Base-by-base conservation (phyloP, 1,140 invertebrate species). In the Melanaphis sacchari region DNA sequence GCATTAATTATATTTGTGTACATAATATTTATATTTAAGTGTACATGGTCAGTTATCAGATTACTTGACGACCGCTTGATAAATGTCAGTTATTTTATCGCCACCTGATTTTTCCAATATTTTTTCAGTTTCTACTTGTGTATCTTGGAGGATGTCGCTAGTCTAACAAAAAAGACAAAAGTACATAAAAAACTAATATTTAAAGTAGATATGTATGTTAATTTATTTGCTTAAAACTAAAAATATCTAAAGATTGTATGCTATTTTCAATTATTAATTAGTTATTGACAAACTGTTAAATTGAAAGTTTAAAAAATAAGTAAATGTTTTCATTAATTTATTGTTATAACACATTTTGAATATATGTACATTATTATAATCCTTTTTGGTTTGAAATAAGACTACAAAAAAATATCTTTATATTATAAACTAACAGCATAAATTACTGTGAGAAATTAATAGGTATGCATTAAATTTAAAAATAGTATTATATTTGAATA, bases 1-100 rank as follows among this genome's bases (percentile, higher is more conserved):
- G 22, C 40, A 40, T 89, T 40, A 52, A 89, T 54, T 89, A 54
- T 54, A 89, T 89, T 89, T 89, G 36, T 46, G 43, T 49, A 87
- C n/a, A 36, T 46, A 87, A 87, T 87, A 46, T 87, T 87, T 40
- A 40, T 89, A 38, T 15, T 24, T 18, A 54, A 22, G 4, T 54
- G 15, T 41, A 90, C 38, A 66, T 66, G 31, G 41, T 18, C 46
- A 8, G 36, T 49, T 76, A 66, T 76, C 66, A 49, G 90, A 85
- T 93, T 93, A 92, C 76, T 76, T 92, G 91, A 92, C 84, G 46
- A 93, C 76, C 36, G 91, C 38, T 93, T 93, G 91, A 22, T 85
- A 49, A 26, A 54, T 81, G 2, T 93, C 91, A 91, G 43, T 91
- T 31, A 91, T 26, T 40, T 82, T 82, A 85, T 93, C 81, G 85